Base-by-base conservation (phyloP, 35 echinoderm and acorn worm species). In the Heliocidaris tuberculata region DNA sequence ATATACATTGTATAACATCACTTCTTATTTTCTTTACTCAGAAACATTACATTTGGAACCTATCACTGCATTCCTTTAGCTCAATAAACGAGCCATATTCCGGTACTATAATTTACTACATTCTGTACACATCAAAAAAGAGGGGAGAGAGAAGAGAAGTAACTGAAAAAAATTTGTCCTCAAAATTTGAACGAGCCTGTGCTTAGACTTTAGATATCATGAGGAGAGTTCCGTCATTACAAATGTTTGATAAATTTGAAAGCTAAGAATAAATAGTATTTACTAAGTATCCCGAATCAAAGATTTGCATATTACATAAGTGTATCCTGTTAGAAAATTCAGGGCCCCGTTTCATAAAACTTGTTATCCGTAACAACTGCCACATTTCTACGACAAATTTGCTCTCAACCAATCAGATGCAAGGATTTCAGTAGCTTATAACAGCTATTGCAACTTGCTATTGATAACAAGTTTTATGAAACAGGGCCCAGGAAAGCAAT, bases 241-340 rank as follows among this genome's bases (percentile, higher is more conserved):
- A 78, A n/a, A 78, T 78, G 60, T 24, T n/a, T 21, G 21, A 21
- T 78, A 8, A 7, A n/a, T n/a, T 78, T 78, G 65, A n/a, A 29
- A 78, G 65, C 19, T 78, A 78, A 78, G 65, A 78, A 78, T 78
- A 78, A 78, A 78, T 78, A 78, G 65, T 78, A 78, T 78, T 78
- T 17, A 21, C 21, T 19, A 78, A 78, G 27, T 7, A 78, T 78
- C 60, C 1, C 5, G 60, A 71, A 5, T 24, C 24, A 71, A 24
- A 71, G 6, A 71, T 27, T 24, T 71, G 17, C 24, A 24, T 24
- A 27, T 27, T 71, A 71, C 17, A 71, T 12, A 11, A 15, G 52
- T 56, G 10, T 56, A 27, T 71, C 16, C 16, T 24, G 35, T 42
- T 42, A 42, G 35, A 42, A 42, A 42, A 42, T 42, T 42, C 35